Evolutionary conservation across 2,888 invertebrate species (phyloP).

Genomic region (Calameuta idolon): DNA sequence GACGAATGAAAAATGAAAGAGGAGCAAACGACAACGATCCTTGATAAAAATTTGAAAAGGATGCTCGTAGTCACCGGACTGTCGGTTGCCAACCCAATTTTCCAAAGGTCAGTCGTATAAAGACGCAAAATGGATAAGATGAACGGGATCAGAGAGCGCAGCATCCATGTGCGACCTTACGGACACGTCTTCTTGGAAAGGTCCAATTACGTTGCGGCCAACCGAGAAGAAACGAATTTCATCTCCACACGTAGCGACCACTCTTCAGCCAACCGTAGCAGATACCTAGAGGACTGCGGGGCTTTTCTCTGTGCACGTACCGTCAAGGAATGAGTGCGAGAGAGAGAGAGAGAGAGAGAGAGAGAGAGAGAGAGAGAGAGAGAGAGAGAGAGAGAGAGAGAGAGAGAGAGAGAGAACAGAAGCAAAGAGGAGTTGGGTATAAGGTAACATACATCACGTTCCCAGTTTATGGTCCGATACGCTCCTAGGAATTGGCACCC

Average conservation of each 20-base stretch:
- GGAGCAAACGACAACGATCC: not conserved
- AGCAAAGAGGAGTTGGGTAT: conserved; percentile 31
- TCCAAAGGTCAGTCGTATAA: not conserved
- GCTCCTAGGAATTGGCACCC: conserved; percentile 60
- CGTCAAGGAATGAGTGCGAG: not conserved
- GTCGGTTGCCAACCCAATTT: not conserved
- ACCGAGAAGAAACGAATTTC: conserved; percentile 25
- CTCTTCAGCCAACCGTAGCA: conserved; percentile 18
- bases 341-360: conserved; percentile 12
- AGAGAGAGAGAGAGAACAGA: conserved; percentile 12
- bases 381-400: conserved; percentile 7
- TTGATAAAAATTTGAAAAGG: not conserved
- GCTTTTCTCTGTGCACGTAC: not conserved
- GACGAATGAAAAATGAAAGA: not conserved
- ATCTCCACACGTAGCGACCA: conserved; percentile 22
- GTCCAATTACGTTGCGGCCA: conserved; percentile 20
- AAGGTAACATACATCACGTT: conserved; percentile 52
- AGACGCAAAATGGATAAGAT: not conserved
- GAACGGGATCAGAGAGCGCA: conserved; percentile 2
- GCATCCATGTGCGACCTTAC: conserved; percentile 3
- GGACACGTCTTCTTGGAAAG: conserved; percentile 4
- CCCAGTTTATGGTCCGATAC: conserved; percentile 61
- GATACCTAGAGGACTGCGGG: conserved; percentile 6
- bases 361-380: conserved; percentile 15
- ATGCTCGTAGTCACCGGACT: not conserved